Conservation (phyloP, 2,113 vertebrate species). For the Pterocles burchelli region DNA sequence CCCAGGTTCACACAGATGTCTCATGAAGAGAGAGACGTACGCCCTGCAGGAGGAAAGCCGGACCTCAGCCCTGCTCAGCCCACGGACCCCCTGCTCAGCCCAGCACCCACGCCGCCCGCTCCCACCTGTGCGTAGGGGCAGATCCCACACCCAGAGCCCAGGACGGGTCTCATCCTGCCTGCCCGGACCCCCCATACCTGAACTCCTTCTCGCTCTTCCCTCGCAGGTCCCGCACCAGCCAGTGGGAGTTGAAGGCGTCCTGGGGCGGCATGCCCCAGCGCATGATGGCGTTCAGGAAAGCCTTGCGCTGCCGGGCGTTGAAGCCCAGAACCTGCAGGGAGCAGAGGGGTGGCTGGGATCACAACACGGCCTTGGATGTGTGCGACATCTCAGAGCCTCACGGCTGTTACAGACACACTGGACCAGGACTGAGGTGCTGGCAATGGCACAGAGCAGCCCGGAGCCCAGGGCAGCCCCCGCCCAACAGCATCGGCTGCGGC, state of each 20-base stretch:
- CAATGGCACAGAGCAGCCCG: accelerated
- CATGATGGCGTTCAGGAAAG: conserved; percentile 97
- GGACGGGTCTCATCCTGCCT: background rate
- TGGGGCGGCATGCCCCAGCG: conserved; percentile 99
- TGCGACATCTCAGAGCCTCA: accelerated
- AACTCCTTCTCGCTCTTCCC: conserved; percentile 98
- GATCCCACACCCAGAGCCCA: background rate
- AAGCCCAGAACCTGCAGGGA: conserved; percentile 91
- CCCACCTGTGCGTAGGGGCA: accelerated
- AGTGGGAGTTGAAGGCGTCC: conserved; percentile 98
- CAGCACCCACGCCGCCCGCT: accelerated
- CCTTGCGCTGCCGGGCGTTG: conserved; percentile 95
- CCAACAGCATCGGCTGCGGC: accelerated
- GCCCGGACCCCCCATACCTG: conserved; percentile 73
- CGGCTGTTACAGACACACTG: background rate
- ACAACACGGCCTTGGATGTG: accelerated
- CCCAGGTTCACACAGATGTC: conserved; percentile 94
- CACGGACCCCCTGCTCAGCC: accelerated
- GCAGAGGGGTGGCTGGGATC: accelerated
- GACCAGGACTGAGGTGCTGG: background rate
- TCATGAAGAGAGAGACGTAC: conserved; percentile 97
- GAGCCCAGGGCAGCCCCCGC: background rate
- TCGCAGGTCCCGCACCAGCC: conserved; percentile 93
- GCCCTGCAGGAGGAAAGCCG: conserved; percentile 77
- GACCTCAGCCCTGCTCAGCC: background rate